These are phyloP conservation scores for Drosophila elegans DNA, from an alignment of 1,140 invertebrate genomes.

Conservation along the genomic window DNA sequence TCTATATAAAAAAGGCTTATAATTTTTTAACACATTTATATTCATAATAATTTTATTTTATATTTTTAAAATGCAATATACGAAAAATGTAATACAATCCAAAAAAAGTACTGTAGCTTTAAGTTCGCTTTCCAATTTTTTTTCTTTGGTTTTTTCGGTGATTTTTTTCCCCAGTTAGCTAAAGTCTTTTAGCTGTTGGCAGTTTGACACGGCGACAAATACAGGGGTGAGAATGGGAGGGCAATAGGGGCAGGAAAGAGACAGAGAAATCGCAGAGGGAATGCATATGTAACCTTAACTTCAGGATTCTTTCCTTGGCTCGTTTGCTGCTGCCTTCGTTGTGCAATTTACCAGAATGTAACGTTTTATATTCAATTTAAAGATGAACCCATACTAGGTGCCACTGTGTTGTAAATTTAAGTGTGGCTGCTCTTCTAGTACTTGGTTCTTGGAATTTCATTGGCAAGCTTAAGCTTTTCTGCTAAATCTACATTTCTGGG, in stretches of 20 bases:
- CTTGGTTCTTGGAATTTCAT: slow-evolving; percentile 20
- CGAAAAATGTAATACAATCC: background rate
- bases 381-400: background rate
- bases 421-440: slow-evolving; percentile 11
- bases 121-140: background rate
- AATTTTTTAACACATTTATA: no score
- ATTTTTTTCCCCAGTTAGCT: slow-evolving; percentile 29
- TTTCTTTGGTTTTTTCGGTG: background rate
- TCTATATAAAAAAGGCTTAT: no score
- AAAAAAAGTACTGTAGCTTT: background rate
- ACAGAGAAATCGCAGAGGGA: background rate
- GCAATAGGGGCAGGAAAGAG: background rate
- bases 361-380: slow-evolving; percentile 46
- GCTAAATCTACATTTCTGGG: no score
- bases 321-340: slow-evolving; percentile 15
- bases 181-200: slow-evolving; percentile 60
- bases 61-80: no score
- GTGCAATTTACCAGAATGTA: slow-evolving; percentile 41
- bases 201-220: slow-evolving; percentile 55
- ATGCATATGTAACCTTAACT: slow-evolving; percentile 46
- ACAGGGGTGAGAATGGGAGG: background rate
- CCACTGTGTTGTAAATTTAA: slow-evolving; percentile 1
- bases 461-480: background rate
- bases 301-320: slow-evolving; percentile 20
- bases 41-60: no score